These are phyloP conservation scores for Chionoecetes opilio DNA, from an alignment of 1,140 invertebrate species.

Conservation along the genomic window DNA sequence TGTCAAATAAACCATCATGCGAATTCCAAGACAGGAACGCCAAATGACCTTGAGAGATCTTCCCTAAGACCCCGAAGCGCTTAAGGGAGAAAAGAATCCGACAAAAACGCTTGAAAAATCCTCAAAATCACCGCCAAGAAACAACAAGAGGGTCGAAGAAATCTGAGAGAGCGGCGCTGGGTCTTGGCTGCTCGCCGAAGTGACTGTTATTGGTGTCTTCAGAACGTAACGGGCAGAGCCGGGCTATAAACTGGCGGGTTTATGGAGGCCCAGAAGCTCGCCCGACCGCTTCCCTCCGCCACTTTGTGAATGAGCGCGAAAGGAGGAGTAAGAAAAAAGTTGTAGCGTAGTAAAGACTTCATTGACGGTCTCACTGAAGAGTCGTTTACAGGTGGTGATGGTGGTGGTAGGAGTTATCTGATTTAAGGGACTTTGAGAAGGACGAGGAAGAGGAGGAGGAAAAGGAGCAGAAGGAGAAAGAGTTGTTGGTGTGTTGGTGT, in stretches of 20 bases:
- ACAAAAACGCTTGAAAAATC: slow-evolving; percentile 19
- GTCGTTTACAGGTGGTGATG: slow-evolving; percentile 33
- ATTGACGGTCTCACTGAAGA: slow-evolving; percentile 32
- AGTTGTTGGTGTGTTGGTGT: neutral
- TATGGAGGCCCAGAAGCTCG: slow-evolving; percentile 52
- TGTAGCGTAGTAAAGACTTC: slow-evolving; percentile 41
- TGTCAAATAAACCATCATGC: slow-evolving; percentile 33
- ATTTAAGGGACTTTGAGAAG: neutral
- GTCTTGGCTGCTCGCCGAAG: slow-evolving; percentile 37
- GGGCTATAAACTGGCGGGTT: slow-evolving; percentile 43
- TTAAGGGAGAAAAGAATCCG: too few relatives aligned
- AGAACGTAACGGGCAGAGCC: slow-evolving; percentile 45
- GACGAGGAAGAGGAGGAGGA: slow-evolving; percentile 25
- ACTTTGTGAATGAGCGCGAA: slow-evolving; percentile 55
- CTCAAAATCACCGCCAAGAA: slow-evolving; percentile 31
- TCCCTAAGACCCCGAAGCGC: too few relatives aligned
- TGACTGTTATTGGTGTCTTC: slow-evolving; percentile 67
- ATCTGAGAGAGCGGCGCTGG: slow-evolving; percentile 36
- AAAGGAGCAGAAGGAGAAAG: neutral
- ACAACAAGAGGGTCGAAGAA: slow-evolving; percentile 47
- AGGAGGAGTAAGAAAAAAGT: neutral
- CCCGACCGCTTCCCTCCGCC: slow-evolving; percentile 24
- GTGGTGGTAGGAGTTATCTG: slow-evolving; percentile 23
- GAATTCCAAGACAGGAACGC: neutral
- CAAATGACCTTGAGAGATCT: too few relatives aligned